Conservation (phyloP, 2,113 vertebrate species). For the Saimiri boliviensis region DNA sequence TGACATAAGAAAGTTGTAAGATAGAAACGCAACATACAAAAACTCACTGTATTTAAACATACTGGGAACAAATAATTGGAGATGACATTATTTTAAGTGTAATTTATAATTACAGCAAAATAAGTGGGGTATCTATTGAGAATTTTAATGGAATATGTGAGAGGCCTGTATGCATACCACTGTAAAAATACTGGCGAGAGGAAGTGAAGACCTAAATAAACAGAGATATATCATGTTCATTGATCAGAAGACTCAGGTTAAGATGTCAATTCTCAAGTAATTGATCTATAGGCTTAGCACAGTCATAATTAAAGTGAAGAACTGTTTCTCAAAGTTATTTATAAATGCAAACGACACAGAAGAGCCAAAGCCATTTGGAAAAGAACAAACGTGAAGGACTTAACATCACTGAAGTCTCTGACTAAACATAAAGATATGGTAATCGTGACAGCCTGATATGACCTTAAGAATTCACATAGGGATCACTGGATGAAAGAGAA, state of each 20-base stretch:
- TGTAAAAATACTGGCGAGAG: neutral
- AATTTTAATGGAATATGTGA: neutral
- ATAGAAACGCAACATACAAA: neutral
- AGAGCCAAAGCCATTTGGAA: neutral
- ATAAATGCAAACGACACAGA: neutral
- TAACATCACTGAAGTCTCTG: too few relatives aligned
- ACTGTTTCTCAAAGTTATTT: neutral
- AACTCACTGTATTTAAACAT: neutral
- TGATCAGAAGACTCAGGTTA: neutral
- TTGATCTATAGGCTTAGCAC: neutral
- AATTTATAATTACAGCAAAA: neutral
- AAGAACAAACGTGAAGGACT: neutral
- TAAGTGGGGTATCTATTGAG: neutral
- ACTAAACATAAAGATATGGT: neutral
- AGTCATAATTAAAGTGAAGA: neutral
- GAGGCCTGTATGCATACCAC: neutral
- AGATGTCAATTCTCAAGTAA: neutral
- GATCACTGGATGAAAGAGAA: neutral
- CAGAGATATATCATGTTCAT: neutral
- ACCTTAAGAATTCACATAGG: neutral
- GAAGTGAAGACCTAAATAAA: neutral
- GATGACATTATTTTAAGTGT: neutral
- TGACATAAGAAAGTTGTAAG: neutral
- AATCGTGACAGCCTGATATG: neutral
- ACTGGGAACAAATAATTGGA: neutral